These are phyloP conservation scores for Echinometra lucunter DNA, from an alignment of 53 echinoderm and acorn worm species.

Conservation along the genomic window DNA sequence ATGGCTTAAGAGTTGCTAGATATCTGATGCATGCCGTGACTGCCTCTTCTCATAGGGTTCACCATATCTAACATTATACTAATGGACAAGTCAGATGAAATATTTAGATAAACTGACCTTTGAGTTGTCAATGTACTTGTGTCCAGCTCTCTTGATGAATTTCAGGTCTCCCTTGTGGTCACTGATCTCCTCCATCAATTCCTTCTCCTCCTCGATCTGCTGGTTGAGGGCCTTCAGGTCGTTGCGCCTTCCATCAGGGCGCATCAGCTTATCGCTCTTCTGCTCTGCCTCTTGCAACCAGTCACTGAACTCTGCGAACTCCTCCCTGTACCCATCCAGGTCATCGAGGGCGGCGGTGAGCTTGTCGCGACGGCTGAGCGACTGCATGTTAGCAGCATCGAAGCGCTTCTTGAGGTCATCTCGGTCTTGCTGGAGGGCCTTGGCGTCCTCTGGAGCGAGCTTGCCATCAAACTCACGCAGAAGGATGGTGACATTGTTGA, in stretches of 20 bases:
- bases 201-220: constrained; percentile 91
- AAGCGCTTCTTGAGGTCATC: constrained; percentile 90
- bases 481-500: constrained; percentile 78
- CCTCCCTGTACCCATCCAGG: constrained; percentile 88
- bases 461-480: constrained; percentile 90
- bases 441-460: constrained; percentile 78
- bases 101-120: constrained; percentile 71
- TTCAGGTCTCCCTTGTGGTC: constrained; percentile 98
- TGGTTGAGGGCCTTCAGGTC: constrained; percentile 79
- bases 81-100: neutral
- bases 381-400: constrained; percentile 89
- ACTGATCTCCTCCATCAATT: constrained; percentile 93
- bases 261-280: constrained; percentile 80
- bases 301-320: constrained; percentile 90
- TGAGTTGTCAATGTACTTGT: constrained; percentile 90
- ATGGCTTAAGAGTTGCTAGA: no score
- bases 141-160: constrained; percentile 96
- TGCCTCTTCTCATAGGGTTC: no score
- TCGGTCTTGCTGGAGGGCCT: constrained; percentile 70
- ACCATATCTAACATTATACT: no score
- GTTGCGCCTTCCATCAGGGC: constrained; percentile 71
- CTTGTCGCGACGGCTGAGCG: constrained; percentile 89
- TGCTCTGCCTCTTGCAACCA: constrained; percentile 90
- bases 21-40: no score
- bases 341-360: constrained; percentile 87